Percentiles rank a stretch among this genome's conserved stretches.
Evolutionary conservation across 2,888 invertebrate species (phyloP).

Genomic region (Lysandra bellargus): DNA sequence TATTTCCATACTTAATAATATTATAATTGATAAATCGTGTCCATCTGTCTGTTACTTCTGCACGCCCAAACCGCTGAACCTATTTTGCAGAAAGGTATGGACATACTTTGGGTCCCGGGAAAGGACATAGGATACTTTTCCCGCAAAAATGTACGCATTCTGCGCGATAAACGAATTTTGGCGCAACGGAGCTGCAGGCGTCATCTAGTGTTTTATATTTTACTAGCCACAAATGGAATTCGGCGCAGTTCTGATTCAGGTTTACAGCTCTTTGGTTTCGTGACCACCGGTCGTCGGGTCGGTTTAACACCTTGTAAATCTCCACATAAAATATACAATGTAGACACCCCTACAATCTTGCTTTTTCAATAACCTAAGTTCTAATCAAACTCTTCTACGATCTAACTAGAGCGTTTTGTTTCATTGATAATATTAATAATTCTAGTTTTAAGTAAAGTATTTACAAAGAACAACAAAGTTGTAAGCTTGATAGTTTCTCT

Average conservation of each 20-base stretch:
- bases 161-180: not conserved
- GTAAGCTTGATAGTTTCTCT: too few species aligned
- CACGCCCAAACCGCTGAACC: too few species aligned
- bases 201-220: not conserved
- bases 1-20: too few species aligned
- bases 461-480: too few species aligned
- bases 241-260: conserved; percentile 20
- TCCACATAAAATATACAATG: conserved; percentile 71
- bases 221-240: conserved; percentile 18
- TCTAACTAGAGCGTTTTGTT: not conserved
- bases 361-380: conserved; percentile 30
- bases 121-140: too few species aligned
- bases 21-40: too few species aligned
- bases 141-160: not conserved
- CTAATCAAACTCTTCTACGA: not conserved
- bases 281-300: conserved; percentile 56
- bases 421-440: not conserved
- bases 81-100: too few species aligned
- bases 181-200: not conserved
- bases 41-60: too few species aligned
- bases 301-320: conserved; percentile 74
- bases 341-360: conserved; percentile 49
- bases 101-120: too few species aligned
- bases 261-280: conserved; percentile 50
- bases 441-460: too few species aligned